Conservation (phyloP, 2,888 invertebrate genomes). For the Papilio demoleus region DNA sequence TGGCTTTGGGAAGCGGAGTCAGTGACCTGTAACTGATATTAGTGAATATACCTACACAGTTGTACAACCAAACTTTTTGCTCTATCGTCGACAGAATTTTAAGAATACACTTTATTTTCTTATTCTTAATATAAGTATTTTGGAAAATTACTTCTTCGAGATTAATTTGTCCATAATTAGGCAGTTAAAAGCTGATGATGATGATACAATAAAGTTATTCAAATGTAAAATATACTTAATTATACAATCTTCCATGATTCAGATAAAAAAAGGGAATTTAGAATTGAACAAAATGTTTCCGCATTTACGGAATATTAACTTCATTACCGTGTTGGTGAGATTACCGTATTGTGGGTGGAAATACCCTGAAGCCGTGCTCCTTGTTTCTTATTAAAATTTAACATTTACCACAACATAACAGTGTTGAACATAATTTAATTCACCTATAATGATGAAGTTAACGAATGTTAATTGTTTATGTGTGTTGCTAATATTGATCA, state of each 20-base stretch:
- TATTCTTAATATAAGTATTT: too few species aligned
- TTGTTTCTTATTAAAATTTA: slow-evolving; percentile 10
- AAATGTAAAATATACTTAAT: not conserved
- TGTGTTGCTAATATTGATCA: too few species aligned
- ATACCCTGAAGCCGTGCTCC: too few species aligned
- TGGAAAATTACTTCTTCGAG: too few species aligned
- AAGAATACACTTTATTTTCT: too few species aligned
- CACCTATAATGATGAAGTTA: not conserved
- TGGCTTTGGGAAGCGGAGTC: not conserved
- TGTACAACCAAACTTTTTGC: not conserved
- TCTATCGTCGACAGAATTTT: too few species aligned
- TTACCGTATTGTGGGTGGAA: not conserved
- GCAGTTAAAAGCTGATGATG: too few species aligned
- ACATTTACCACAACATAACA: not conserved
- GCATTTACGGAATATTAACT: slow-evolving; percentile 5
- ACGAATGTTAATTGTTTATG: not conserved
- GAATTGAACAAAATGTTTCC: slow-evolving; percentile 9
- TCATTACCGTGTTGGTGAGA: slow-evolving; percentile 8
- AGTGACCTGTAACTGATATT: slow-evolving; percentile 16
- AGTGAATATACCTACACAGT: not conserved
- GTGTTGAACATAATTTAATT: not conserved
- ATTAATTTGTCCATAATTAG: too few species aligned
- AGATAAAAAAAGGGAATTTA: slow-evolving; percentile 7
- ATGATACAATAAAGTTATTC: too few species aligned
- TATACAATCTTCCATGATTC: not conserved